phyloP scores from a whole-genome alignment of 1,140 invertebrate genomes.

The Platyura marginata region DNA sequence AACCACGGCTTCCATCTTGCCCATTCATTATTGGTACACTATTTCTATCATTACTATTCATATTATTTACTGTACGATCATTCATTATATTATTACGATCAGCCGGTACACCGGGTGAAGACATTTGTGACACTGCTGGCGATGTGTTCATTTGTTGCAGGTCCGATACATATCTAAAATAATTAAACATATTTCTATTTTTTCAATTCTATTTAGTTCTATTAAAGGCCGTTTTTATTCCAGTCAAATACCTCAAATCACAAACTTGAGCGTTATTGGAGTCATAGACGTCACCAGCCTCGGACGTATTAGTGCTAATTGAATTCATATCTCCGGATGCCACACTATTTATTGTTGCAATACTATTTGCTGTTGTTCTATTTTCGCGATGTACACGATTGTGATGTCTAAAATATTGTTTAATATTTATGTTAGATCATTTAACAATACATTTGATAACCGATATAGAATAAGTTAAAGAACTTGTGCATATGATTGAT shows the following conservation, averaged over 20 bases:
- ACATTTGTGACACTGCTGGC: constrained; percentile 3
- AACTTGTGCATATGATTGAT: too few species aligned
- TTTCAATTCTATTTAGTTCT: neutral
- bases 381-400: constrained; percentile 47
- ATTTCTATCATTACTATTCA: constrained; percentile 2
- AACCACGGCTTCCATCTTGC: neutral
- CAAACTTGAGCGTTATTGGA: constrained; percentile 3
- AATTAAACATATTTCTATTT: neutral
- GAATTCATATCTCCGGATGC: constrained; percentile 6
- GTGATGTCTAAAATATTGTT: constrained; percentile 30
- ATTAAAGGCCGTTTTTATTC: neutral
- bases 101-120: neutral
- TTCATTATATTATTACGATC: neutral
- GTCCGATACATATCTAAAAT: constrained; percentile 3
- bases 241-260: constrained; percentile 3
- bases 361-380: constrained; percentile 29
- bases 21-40: neutral
- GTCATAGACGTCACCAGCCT: constrained; percentile 3
- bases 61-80: neutral
- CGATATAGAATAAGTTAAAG: too few species aligned
- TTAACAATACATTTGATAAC: too few species aligned
- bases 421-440: neutral
- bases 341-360: constrained; percentile 25
- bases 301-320: neutral
- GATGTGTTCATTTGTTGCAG: constrained; percentile 1